Evolutionary conservation across 1,140 invertebrate species (phyloP), one percentile per base, ranked within the genome.

Genomic region (Onthophagus taurus): DNA sequence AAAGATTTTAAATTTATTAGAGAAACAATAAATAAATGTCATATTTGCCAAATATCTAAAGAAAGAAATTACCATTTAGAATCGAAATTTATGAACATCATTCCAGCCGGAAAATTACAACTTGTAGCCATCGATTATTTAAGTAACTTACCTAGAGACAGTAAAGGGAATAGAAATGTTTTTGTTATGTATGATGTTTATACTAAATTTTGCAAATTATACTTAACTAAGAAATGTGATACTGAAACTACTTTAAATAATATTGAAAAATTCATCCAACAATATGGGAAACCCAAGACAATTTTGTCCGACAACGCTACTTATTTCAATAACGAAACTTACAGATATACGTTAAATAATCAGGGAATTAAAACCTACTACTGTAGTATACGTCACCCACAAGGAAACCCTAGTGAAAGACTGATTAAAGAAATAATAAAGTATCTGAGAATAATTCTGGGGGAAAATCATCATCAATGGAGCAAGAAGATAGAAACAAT

Each of bases 261-360:
- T 9, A 4, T 37, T 17, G 6, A 37, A 7, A 14, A 19, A 17
- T 37, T 37, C 19, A 37, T 37, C 8, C 3, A 8, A 9, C 13
- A 37, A 20, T 8, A 17, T 17, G 35, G 35, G 4, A 37, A 37
- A 14, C 35, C 35, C 4, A 12, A 14, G 19, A 37, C 7, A 37
- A 19, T 37, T 37, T 17, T 37, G 19, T 12, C 35, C 4, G 35
- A 37, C 12, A 37, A 37, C 19, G 35, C 35, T 11, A 37, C 35
- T 7, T 37, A 37, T 16, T 37, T 37, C 19, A 37, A 37, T 12
- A 37, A 37, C 12, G 35, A 37, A 7, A 14, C 13, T 7, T 37
- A 17, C 8, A n/a, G n/a, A n/a, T n/a, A n/a, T n/a, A n/a, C n/a
- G n/a, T n/a, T n/a, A n/a, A n/a, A n/a, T n/a, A n/a, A n/a, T n/a